These are phyloP conservation scores for Cerastis leucographa DNA, from an alignment of 2,888 invertebrate species.

Conservation along the genomic window DNA sequence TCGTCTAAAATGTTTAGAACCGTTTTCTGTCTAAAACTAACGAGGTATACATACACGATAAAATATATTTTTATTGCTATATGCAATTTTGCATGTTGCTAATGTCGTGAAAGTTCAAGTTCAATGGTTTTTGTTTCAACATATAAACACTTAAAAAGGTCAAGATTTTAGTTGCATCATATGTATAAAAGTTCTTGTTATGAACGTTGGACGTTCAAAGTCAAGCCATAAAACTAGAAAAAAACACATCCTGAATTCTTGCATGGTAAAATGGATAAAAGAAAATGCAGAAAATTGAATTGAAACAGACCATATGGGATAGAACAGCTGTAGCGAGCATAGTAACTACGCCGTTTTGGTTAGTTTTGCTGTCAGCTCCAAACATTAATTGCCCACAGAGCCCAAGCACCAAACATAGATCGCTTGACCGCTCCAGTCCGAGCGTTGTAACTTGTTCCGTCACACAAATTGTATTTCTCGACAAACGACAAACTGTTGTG, in stretches of 20 bases:
- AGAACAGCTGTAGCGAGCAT: background rate
- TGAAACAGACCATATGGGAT: background rate
- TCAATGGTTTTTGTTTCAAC: slow-evolving; percentile 31
- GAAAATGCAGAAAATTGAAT: background rate
- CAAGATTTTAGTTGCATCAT: slow-evolving; percentile 16
- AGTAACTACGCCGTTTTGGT: slow-evolving; percentile 16
- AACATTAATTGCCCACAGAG: slow-evolving; percentile 34
- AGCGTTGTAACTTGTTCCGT: slow-evolving; percentile 30
- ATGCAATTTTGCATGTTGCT: background rate
- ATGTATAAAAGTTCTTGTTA: background rate
- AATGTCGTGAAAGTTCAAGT: slow-evolving; percentile 52
- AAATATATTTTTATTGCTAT: background rate
- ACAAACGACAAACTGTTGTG: slow-evolving; percentile 58
- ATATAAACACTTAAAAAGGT: slow-evolving; percentile 17
- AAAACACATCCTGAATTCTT: background rate
- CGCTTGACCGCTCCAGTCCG: slow-evolving; percentile 33
- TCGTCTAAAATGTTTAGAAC: background rate
- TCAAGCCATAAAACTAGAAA: background rate
- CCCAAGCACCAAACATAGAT: slow-evolving; percentile 34
- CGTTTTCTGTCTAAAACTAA: slow-evolving; percentile 9
- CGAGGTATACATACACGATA: background rate
- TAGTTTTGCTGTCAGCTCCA: slow-evolving; percentile 35
- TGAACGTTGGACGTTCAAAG: background rate
- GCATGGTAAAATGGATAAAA: background rate
- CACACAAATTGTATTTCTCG: slow-evolving; percentile 55